phyloP scores from a whole-genome alignment of 2,888 invertebrate genomes.

The Tortrix viridana region DNA sequence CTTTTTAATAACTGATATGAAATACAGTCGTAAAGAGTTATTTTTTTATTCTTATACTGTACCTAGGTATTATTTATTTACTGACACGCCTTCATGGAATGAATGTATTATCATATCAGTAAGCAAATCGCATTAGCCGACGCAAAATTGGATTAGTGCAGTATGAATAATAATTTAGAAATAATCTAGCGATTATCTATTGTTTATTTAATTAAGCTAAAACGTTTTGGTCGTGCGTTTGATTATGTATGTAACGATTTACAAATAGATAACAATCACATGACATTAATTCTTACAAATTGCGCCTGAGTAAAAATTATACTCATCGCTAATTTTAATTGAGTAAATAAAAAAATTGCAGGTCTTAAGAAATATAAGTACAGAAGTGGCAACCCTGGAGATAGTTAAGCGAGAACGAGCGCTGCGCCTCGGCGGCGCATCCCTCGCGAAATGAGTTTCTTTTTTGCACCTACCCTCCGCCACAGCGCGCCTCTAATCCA shows the following conservation, averaged over 20 bases:
- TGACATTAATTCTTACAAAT: too few species aligned
- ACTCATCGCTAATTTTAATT: too few species aligned
- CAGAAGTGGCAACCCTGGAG: slow-evolving; percentile 47
- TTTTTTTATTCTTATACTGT: too few species aligned
- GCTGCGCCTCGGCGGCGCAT: slow-evolving; percentile 51
- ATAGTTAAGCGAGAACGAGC: slow-evolving; percentile 35
- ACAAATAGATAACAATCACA: too few species aligned
- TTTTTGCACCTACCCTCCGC: slow-evolving; percentile 72
- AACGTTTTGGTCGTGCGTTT: too few species aligned
- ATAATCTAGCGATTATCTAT: background rate
- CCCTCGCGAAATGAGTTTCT: slow-evolving; percentile 77
- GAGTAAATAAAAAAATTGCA: background rate
- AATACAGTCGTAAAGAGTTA: too few species aligned
- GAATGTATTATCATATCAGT: background rate
- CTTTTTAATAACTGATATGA: too few species aligned
- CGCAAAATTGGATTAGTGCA: slow-evolving; percentile 1
- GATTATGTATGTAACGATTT: too few species aligned
- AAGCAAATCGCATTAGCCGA: background rate
- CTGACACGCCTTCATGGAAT: background rate
- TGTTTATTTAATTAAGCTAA: too few species aligned
- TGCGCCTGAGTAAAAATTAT: too few species aligned
- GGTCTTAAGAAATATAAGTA: background rate
- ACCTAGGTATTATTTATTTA: background rate
- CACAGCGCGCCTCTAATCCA: slow-evolving; percentile 71
- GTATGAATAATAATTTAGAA: slow-evolving; percentile 3